phyloP scores from a whole-genome alignment of 2,113 vertebrate genomes.

The Nannobrachium achirus region DNA sequence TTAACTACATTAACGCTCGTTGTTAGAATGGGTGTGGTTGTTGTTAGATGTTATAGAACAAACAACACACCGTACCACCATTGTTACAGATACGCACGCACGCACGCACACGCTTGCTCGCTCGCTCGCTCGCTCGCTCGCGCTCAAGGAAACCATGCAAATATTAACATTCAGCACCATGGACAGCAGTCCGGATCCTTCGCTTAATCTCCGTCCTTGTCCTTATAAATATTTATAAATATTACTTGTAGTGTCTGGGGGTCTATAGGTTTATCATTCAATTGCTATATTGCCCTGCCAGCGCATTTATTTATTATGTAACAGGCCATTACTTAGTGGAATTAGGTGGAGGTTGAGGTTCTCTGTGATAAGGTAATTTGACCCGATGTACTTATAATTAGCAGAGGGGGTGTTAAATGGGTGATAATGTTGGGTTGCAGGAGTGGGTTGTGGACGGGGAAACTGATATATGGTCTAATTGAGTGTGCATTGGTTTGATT shows the following conservation, averaged over 20 bases:
- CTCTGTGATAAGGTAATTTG: slow-evolving; percentile 5
- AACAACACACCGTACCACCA: too few relatives aligned
- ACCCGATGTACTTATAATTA: slow-evolving; percentile 46
- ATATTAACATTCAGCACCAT: too few relatives aligned
- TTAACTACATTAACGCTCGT: too few relatives aligned
- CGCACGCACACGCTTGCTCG: neutral
- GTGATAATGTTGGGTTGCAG: slow-evolving; percentile 30
- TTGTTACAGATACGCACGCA: neutral
- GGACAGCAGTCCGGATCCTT: too few relatives aligned
- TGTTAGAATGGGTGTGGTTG: too few relatives aligned
- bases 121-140: too few relatives aligned
- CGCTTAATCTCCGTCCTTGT: too few relatives aligned
- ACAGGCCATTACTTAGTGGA: neutral
- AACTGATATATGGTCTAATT: slow-evolving; percentile 69
- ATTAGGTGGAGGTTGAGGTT: neutral
- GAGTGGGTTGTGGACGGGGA: slow-evolving; percentile 28
- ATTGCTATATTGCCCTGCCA: neutral
- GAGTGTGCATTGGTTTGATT: slow-evolving; percentile 66
- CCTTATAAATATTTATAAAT: too few relatives aligned
- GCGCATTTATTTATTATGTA: neutral
- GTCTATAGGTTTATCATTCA: too few relatives aligned
- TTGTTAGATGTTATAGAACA: too few relatives aligned
- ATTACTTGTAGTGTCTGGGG: too few relatives aligned
- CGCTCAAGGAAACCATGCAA: too few relatives aligned
- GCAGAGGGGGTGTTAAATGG: slow-evolving; percentile 36